phyloP scores from a whole-genome alignment of 2,797 vertebrate genomes.

The Bucorvus abyssinicus region DNA sequence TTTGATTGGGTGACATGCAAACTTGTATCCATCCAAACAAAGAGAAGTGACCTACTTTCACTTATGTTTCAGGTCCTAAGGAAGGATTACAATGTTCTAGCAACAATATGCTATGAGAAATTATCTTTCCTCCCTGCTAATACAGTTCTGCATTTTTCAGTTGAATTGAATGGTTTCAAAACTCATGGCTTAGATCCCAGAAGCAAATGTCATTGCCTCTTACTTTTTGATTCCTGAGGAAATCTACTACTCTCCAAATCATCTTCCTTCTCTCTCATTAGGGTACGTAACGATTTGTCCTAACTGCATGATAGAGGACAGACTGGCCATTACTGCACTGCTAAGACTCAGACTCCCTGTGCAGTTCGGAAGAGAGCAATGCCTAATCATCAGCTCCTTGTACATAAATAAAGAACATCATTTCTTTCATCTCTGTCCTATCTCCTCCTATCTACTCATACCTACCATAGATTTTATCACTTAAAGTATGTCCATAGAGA shows the following conservation, averaged over 20 bases:
- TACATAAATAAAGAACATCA: not conserved
- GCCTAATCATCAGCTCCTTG: not conserved
- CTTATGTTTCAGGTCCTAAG: not conserved
- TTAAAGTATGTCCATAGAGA: not conserved
- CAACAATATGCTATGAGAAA: not conserved
- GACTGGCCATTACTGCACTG: not conserved
- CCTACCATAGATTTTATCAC: not conserved
- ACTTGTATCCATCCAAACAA: not conserved
- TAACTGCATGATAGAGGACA: not conserved
- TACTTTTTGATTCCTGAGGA: not conserved
- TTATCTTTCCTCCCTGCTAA: not conserved
- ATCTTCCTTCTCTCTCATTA: not conserved
- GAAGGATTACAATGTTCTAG: not conserved
- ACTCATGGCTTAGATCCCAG: not conserved
- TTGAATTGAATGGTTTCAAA: not conserved
- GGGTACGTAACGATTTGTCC: not conserved
- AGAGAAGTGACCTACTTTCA: not conserved
- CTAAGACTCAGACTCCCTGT: not conserved
- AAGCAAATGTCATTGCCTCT: not conserved
- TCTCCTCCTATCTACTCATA: not conserved
- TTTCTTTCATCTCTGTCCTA: not conserved
- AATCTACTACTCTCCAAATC: not conserved
- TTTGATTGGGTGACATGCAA: not conserved
- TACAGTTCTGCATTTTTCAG: not conserved
- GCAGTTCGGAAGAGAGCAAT: not conserved